Evolutionary conservation across 2,888 invertebrate genomes (phyloP).

Genomic region (Uloborus plumipes): DNA sequence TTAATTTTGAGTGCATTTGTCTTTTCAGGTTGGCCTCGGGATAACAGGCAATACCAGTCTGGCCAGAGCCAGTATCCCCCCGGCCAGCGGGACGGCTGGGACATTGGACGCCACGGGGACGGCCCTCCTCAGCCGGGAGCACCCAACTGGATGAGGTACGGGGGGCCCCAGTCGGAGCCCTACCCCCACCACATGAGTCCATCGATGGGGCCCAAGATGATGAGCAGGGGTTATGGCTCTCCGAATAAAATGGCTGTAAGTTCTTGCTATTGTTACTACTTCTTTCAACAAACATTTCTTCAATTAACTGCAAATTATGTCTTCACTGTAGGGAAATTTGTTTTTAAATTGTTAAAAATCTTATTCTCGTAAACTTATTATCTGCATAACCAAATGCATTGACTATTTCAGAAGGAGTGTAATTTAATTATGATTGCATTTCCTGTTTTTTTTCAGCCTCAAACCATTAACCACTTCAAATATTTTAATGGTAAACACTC

Average conservation of each 20-base stretch:
- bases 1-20: neutral
- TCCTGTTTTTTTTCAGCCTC: no score
- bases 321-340: no score
- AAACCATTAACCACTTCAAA: no score
- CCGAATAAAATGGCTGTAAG: constrained; percentile 59
- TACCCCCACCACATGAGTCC: constrained; percentile 49
- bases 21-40: constrained; percentile 59
- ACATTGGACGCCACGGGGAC: constrained; percentile 43
- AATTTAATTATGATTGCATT: no score
- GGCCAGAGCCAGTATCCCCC: constrained; percentile 55
- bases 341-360: no score
- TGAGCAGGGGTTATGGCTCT: constrained; percentile 31
- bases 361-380: no score
- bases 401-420: no score
- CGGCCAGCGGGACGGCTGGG: constrained; percentile 57
- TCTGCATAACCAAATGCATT: no score
- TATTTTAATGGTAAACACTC: no score
- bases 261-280: neutral
- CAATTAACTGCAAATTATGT: no score
- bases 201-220: constrained; percentile 53
- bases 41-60: constrained; percentile 48
- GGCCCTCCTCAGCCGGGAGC: constrained; percentile 29
- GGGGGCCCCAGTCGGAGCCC: constrained; percentile 30
- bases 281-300: no score
- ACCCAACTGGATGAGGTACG: constrained; percentile 34